Evolutionary conservation across 2,797 vertebrate species (phyloP), one percentile per base, ranked within the genome.

Genomic region (Neoniphon sammara): DNA sequence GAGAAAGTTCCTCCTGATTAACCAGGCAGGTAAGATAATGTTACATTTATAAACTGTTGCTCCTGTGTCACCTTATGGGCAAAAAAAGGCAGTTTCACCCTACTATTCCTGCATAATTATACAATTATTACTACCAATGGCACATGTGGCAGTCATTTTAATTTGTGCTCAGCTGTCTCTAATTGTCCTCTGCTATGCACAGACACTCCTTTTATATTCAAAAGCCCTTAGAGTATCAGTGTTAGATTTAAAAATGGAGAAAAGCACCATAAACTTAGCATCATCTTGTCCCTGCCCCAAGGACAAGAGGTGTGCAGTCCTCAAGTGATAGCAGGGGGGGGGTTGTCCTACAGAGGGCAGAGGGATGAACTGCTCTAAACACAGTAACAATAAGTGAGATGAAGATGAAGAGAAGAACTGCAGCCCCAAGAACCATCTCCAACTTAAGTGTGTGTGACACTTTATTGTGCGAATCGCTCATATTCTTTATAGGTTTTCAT

Each of bases 391-490:
- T 72, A 71, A 77, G 67, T 59, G 67, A 70, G 53, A 78, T 72
- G 58, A 86, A 62, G 46, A 52, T 83, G 59, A 56, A 31, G 65
- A 55, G 27, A 70, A 25, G 14, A 20, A 59, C 53, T 58, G 72
- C 30, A 61, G 75, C 58, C 7, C 10, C 52, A 36, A 69, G 39
- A 70, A 67, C 14, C 23, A 62, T 61, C 63, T 78, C 49, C 36
- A 50, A 46, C 64, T 70, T 73, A 73, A 82, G 57, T 39, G 63
- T 53, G 75, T 76, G 73, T 75, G 85, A 75, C 71, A 82, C 56
- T 83, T 90, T 82, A 83, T 85, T 87, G 80, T 77, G 68, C 9
- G 2, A 79, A 86, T 89, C 72, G 52, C 67, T 89, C 75, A 68
- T 52, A 69, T 84, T 85, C 70, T 82, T 78, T 76, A 70, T 20